Base-by-base conservation (phyloP, 2,113 vertebrate genomes). In the Ailuropoda melanoleuca region DNA sequence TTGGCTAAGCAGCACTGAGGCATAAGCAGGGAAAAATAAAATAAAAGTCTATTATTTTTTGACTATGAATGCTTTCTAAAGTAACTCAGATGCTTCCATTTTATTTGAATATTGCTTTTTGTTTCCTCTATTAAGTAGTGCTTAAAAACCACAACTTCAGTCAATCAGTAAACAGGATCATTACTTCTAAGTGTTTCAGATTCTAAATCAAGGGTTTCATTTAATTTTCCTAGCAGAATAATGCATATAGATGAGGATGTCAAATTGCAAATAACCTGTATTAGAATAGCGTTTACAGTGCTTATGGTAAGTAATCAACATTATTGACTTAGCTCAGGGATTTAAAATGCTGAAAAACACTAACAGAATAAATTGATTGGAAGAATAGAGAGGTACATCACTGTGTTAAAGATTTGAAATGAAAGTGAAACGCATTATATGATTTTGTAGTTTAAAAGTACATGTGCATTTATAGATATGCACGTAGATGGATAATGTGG, bases 191-290 rank as follows among this genome's bases (percentile, higher is more conserved):
- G 98, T 98, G 98, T 98, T 98, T 98, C 98, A 98, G 92, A 98
- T 98, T 98, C 95, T 97, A 97, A 99, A 98, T 98, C 97, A 98
- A 98, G 98, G 80, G 92, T 98, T 98, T 98, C 97, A 98, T 99
- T 98, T 98, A 98, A 99, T 99, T 99, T 99, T 98, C 98, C 97
- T 94, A 98, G 97, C 93, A 98, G 97, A 99, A 98, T 98, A 98
- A 98, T 98, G 97, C 98, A 98, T 99, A 98, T 37, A 98, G 97
- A 99, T 98, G 98, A 99, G 95, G 94, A 98, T 98, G 98, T 98
- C 98, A 98, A 98, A 98, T 98, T 98, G 98, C 97, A 99, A 99
- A 98, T 98, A 98, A 98, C 97, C 97, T 98, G 96, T 98, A 98
- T 98, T 98, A 98, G 97, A 99, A 98, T 96, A 91, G 98, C 1